A percentile compares a stretch with the other conserved stretches of the same genome.
These are phyloP conservation scores for Streptopelia turtur DNA, from an alignment of 2,797 vertebrate species.

Conservation along the genomic window DNA sequence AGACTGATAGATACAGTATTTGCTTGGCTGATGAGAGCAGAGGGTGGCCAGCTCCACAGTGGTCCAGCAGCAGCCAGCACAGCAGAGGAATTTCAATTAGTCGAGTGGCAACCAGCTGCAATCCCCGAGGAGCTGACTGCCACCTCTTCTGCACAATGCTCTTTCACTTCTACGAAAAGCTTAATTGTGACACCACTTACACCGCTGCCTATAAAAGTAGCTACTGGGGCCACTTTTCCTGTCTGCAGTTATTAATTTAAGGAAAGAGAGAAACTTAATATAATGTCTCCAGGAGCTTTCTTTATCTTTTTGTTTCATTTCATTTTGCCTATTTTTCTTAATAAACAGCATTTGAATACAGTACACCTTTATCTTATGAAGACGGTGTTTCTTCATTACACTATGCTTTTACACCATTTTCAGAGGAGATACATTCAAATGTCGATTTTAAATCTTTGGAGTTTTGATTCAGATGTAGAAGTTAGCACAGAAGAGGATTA, in stretches of 20 bases:
- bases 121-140: constrained; percentile 11
- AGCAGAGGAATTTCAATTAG: constrained; percentile 68
- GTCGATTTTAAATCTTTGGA: background rate
- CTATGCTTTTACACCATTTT: background rate
- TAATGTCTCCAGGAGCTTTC: background rate
- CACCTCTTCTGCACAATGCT: background rate
- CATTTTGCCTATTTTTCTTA: background rate
- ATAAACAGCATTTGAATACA: background rate
- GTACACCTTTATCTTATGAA: background rate
- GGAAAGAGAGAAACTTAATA: background rate
- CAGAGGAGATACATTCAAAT: background rate
- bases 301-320: background rate
- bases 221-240: background rate
- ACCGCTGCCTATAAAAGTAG: background rate
- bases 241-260: background rate
- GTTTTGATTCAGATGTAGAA: background rate
- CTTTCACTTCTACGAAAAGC: background rate
- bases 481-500: background rate
- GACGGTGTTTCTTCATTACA: background rate
- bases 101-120: constrained; percentile 57
- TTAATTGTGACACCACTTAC: background rate
- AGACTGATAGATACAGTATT: background rate
- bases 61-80: background rate
- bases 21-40: background rate
- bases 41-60: background rate